Percentiles rank a stretch among this genome's conserved stretches.
Conservation (phyloP, 2,888 invertebrate species). For the Neocrepidodera transversa region DNA sequence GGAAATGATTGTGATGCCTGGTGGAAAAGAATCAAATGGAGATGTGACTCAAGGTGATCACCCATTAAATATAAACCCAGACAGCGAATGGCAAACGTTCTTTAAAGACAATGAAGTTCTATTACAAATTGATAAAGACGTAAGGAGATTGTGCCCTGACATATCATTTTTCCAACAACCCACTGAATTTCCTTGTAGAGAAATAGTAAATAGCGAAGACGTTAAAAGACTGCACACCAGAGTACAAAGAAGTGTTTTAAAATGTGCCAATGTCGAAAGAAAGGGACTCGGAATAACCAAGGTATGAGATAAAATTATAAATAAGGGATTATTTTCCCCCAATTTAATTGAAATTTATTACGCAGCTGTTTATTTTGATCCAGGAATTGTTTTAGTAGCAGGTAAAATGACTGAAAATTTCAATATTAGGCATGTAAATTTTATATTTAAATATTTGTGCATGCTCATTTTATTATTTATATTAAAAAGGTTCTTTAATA, state of each 20-base stretch:
- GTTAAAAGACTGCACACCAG: slow-evolving; percentile 86
- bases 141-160: slow-evolving; percentile 91
- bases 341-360: slow-evolving; percentile 27
- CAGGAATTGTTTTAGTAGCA: slow-evolving; percentile 41
- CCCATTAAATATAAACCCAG: slow-evolving; percentile 93
- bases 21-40: slow-evolving; percentile 65
- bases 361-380: slow-evolving; percentile 29
- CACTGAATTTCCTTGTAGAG: slow-evolving; percentile 87
- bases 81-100: slow-evolving; percentile 94
- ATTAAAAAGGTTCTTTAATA: too few relatives aligned
- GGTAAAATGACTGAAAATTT: slow-evolving; percentile 29
- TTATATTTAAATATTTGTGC: too few relatives aligned
- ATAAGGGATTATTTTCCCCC: slow-evolving; percentile 25
- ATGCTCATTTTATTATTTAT: too few relatives aligned
- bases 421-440: slow-evolving; percentile 25
- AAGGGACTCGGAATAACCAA: slow-evolving; percentile 89
- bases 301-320: slow-evolving; percentile 72
- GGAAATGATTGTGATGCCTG: slow-evolving; percentile 88
- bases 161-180: slow-evolving; percentile 97
- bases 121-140: slow-evolving; percentile 97
- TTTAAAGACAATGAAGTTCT: slow-evolving; percentile 98
- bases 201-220: slow-evolving; percentile 80
- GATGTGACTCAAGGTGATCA: slow-evolving; percentile 76
- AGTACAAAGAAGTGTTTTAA: slow-evolving; percentile 85
- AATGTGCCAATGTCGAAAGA: slow-evolving; percentile 86